Evolutionary conservation across 2,888 invertebrate genomes (phyloP).

Genomic region (Charanyca ferruginea): DNA sequence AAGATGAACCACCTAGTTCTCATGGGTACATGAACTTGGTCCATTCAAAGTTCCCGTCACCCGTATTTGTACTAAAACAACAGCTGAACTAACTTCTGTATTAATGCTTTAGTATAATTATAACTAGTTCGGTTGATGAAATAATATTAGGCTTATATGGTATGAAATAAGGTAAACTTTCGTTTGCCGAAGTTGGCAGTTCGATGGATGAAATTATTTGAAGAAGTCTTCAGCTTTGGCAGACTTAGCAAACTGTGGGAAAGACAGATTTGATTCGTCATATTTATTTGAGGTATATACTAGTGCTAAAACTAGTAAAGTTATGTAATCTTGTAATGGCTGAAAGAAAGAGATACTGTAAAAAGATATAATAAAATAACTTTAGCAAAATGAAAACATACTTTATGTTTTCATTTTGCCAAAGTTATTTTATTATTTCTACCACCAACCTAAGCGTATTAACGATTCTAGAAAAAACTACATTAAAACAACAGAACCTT

Average conservation of each 20-base stretch:
- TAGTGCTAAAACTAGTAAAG: not conserved
- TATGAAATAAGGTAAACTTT: not conserved
- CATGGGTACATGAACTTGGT: slow-evolving; percentile 44
- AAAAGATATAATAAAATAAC: not conserved
- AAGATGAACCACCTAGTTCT: slow-evolving; percentile 45
- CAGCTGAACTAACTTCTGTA: slow-evolving; percentile 45
- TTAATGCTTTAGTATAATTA: slow-evolving; percentile 48
- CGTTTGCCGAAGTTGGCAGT: not conserved
- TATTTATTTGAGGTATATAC: no score
- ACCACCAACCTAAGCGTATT: slow-evolving; percentile 36
- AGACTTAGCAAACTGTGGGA: not conserved
- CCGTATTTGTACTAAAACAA: slow-evolving; percentile 48
- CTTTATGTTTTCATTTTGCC: no score
- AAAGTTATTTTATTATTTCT: no score
- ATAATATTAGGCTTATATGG: not conserved
- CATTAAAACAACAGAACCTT: slow-evolving; percentile 17
- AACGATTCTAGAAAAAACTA: slow-evolving; percentile 35
- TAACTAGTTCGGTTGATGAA: slow-evolving; percentile 19
- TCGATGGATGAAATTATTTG: not conserved
- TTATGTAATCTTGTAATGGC: not conserved
- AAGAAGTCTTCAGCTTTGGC: not conserved
- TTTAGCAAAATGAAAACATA: slow-evolving; percentile 14
- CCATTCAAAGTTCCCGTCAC: slow-evolving; percentile 43
- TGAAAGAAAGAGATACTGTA: not conserved
- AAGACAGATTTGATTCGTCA: no score